Evolutionary conservation across 2,113 vertebrate species (phyloP).

Genomic region (Progne subis): DNA sequence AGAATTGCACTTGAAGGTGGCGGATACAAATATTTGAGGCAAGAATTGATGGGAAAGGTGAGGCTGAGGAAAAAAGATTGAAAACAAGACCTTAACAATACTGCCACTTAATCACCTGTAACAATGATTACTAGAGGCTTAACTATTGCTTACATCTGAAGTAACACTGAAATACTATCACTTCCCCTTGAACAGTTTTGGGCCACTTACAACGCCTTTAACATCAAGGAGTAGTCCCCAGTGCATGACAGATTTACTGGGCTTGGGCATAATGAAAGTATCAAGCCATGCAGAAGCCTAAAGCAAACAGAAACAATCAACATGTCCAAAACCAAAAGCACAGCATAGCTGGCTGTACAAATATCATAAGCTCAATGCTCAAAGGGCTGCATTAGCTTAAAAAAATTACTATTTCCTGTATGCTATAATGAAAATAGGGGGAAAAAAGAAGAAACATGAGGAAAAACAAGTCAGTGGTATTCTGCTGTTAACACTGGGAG

Average conservation of each 20-base stretch:
- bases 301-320: not conserved
- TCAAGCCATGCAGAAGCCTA: not conserved
- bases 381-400: not conserved
- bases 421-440: not conserved
- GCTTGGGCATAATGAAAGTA: not conserved
- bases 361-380: not conserved
- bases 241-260: not conserved
- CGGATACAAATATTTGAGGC: constrained; percentile 94
- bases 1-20: constrained; percentile 89
- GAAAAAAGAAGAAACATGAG: not conserved
- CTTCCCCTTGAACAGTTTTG: not conserved
- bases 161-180: not conserved
- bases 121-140: not conserved
- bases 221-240: not conserved
- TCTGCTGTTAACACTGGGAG: not conserved
- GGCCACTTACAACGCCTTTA: not conserved
- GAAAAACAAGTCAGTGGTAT: not conserved
- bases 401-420: not conserved
- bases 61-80: constrained; percentile 77
- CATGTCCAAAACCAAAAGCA: not conserved
- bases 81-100: not conserved
- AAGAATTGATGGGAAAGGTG: constrained; percentile 90
- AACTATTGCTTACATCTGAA: not conserved
- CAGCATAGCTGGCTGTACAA: not conserved
- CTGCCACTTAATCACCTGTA: not conserved